Percentiles rank a stretch among this genome's conserved stretches.
These are phyloP conservation scores for Fukomys damarensis DNA, from an alignment of 2,113 vertebrate species.

Conservation along the genomic window DNA sequence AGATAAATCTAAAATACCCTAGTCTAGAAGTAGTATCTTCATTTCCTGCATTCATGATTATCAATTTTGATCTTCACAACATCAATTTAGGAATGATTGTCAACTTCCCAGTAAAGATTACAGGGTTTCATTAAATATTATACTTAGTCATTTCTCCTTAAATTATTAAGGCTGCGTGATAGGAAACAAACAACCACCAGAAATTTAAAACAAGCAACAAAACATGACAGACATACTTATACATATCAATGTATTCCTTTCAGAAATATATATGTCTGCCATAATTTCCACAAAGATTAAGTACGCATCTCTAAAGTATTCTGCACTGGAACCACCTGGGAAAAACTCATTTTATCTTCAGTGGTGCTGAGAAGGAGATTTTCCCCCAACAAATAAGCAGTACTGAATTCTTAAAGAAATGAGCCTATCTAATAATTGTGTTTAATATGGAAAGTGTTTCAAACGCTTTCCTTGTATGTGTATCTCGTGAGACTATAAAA, in stretches of 20 bases:
- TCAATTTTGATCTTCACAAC: not conserved
- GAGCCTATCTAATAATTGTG: not conserved
- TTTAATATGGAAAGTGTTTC: not conserved
- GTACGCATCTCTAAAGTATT: not conserved
- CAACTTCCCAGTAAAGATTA: not conserved
- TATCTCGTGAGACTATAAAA: not conserved
- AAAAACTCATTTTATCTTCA: not conserved
- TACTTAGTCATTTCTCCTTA: not conserved
- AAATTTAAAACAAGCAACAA: not conserved
- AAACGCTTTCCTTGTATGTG: not conserved
- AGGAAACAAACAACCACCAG: not conserved
- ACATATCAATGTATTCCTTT: not conserved
- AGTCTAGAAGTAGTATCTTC: not conserved
- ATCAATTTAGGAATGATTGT: not conserved
- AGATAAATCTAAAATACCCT: not conserved
- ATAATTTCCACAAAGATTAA: constrained; percentile 20
- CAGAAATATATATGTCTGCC: not conserved
- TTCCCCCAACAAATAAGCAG: not conserved
- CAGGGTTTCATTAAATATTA: not conserved
- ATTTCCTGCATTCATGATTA: not conserved
- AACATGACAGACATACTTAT: not conserved
- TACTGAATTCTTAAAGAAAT: not conserved
- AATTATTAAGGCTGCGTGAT: not conserved
- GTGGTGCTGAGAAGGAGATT: not conserved
- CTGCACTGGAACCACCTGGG: not conserved